A percentile compares a stretch with the other conserved stretches of the same genome.
These are phyloP conservation scores for Procambarus clarkii DNA, from an alignment of 1,140 invertebrate species.

Conservation along the genomic window DNA sequence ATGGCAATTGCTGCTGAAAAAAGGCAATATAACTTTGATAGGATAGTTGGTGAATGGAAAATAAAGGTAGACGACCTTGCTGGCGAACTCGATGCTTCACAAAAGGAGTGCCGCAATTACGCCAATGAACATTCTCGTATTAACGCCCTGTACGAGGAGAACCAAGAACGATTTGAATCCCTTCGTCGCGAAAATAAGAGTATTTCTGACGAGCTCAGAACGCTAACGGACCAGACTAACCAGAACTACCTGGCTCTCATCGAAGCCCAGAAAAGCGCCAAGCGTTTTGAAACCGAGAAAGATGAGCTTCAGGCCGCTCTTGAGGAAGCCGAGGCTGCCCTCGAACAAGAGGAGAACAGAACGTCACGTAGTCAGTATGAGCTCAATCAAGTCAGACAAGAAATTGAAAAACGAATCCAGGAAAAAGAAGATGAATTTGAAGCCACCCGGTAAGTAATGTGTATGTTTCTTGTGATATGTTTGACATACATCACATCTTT, in stretches of 20 bases:
- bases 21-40: conserved; percentile 51
- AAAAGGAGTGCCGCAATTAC: conserved; percentile 57
- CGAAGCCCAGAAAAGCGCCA: conserved; percentile 80
- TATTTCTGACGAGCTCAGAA: conserved; percentile 44
- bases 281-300: conserved; percentile 81
- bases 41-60: conserved; percentile 55
- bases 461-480: background rate
- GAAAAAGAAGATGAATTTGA: conserved; percentile 61
- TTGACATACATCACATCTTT: no score
- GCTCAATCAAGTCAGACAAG: conserved; percentile 54
- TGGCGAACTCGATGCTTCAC: conserved; percentile 47
- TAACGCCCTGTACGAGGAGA: conserved; percentile 51
- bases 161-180: conserved; percentile 93
- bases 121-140: conserved; percentile 43
- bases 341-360: conserved; percentile 56
- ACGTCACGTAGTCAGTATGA: conserved; percentile 44
- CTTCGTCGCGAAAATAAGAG: conserved; percentile 94
- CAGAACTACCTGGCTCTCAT: conserved; percentile 76
- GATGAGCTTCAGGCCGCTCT: conserved; percentile 82
- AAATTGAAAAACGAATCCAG: conserved; percentile 55
- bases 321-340: conserved; percentile 74
- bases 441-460: conserved; percentile 74
- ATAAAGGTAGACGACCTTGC: conserved; percentile 52
- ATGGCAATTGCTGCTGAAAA: conserved; percentile 72
- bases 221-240: conserved; percentile 78